Conservation (phyloP, 2,113 vertebrate species). For the Elephas maximus region DNA sequence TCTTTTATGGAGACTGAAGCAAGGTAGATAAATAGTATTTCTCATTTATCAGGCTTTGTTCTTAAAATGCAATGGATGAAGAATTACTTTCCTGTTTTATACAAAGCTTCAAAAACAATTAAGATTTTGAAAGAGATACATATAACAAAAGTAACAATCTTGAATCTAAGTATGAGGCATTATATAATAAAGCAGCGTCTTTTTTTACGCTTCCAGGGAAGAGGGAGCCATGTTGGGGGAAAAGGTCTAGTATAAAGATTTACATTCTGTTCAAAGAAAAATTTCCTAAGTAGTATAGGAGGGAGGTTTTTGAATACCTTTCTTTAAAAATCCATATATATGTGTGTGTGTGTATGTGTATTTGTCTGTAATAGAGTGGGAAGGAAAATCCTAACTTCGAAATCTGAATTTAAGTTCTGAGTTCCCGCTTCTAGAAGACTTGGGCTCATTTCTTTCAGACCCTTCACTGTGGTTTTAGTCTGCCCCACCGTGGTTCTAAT, state of each 20-base stretch:
- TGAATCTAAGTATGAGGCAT: background rate
- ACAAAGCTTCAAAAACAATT: background rate
- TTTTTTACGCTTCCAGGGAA: background rate
- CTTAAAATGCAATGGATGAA: background rate
- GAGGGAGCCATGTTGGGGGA: background rate
- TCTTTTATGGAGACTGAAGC: background rate
- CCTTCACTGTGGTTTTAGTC: background rate
- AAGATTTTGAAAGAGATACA: background rate
- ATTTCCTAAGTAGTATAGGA: background rate
- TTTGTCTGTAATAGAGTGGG: background rate
- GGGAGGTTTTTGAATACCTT: background rate
- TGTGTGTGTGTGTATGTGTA: too few species aligned
- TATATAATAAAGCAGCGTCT: background rate
- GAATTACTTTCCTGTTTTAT: background rate
- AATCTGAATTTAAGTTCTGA: background rate
- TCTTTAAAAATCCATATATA: background rate
- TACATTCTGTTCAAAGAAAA: background rate
- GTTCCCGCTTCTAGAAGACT: background rate
- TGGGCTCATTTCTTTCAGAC: background rate
- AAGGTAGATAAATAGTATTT: background rate
- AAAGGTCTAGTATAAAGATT: background rate
- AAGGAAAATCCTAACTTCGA: background rate
- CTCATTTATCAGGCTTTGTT: background rate
- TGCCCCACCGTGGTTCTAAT: background rate
- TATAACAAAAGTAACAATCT: slow-evolving; percentile 32